Evolutionary conservation across 2,113 vertebrate species (phyloP).

Genomic region (Pterocles gutturalis): DNA sequence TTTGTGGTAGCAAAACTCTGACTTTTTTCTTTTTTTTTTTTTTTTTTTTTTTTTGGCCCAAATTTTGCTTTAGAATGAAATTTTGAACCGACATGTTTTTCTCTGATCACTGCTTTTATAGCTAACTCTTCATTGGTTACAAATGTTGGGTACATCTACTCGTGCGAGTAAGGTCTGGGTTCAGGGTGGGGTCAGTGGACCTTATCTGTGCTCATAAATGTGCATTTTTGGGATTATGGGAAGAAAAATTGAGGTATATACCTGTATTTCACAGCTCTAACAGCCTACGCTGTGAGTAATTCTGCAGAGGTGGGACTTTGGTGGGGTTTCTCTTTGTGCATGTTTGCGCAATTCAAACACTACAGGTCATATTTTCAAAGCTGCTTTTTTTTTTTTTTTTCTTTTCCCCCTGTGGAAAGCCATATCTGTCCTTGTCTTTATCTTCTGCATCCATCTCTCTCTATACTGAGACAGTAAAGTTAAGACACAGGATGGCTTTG

Average conservation of each 20-base stretch:
- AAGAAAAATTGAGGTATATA: not conserved
- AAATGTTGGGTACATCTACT: not conserved
- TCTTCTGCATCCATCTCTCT: conserved; percentile 62
- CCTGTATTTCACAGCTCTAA: accelerated
- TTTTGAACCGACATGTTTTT: not conserved
- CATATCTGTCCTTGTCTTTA: conserved; percentile 47
- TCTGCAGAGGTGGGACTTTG: not conserved
- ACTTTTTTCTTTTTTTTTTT: not conserved
- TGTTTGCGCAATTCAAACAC: not conserved
- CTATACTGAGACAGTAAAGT: not conserved
- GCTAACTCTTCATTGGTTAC: not conserved
- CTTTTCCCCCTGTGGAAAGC: not conserved
- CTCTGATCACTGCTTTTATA: not conserved
- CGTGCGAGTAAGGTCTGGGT: not conserved
- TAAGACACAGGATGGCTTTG: conserved; percentile 60
- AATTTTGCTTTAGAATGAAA: not conserved
- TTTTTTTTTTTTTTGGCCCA: not conserved
- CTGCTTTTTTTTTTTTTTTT: not conserved
- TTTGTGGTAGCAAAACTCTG: not conserved
- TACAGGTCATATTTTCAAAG: not conserved
- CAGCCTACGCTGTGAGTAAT: not conserved
- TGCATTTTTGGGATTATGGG: not conserved
- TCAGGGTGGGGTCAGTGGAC: not conserved
- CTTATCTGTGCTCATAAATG: not conserved
- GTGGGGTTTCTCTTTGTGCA: not conserved